These are phyloP conservation scores for Pinctada fucata DNA, from an alignment of 2,888 invertebrate genomes.

Conservation along the genomic window DNA sequence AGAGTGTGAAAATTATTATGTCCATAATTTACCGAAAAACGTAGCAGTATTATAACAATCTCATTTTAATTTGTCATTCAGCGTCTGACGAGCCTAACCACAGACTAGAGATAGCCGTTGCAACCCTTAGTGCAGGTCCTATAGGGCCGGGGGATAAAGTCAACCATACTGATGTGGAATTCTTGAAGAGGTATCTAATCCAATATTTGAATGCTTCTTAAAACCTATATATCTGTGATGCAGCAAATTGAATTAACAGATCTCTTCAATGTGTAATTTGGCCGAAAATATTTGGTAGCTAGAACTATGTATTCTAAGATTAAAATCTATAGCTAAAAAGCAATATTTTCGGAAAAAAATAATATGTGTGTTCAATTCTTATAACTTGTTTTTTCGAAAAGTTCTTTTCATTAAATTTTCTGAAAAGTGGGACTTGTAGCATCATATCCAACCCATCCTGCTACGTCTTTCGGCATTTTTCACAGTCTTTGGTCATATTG, in stretches of 20 bases:
- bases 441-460: no score
- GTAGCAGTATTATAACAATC: no score
- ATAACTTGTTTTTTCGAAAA: no score
- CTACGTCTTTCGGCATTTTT: no score
- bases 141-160: constrained; percentile 64
- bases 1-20: no score
- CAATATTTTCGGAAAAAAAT: neutral
- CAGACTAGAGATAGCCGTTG: constrained; percentile 53
- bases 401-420: no score
- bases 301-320: no score
- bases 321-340: neutral
- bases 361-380: neutral
- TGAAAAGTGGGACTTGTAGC: no score
- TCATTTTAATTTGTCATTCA: constrained; percentile 11
- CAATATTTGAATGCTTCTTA: neutral
- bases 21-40: no score
- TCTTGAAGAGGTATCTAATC: constrained; percentile 57
- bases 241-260: neutral
- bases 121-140: constrained; percentile 62
- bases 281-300: no score
- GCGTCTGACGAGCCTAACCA: constrained; percentile 54
- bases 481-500: neutral
- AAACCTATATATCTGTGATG: neutral
- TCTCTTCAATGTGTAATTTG: no score
- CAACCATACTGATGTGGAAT: constrained; percentile 51